These are phyloP conservation scores for Festucalex cinctus DNA, from an alignment of 2,113 vertebrate species.

Conservation along the genomic window DNA sequence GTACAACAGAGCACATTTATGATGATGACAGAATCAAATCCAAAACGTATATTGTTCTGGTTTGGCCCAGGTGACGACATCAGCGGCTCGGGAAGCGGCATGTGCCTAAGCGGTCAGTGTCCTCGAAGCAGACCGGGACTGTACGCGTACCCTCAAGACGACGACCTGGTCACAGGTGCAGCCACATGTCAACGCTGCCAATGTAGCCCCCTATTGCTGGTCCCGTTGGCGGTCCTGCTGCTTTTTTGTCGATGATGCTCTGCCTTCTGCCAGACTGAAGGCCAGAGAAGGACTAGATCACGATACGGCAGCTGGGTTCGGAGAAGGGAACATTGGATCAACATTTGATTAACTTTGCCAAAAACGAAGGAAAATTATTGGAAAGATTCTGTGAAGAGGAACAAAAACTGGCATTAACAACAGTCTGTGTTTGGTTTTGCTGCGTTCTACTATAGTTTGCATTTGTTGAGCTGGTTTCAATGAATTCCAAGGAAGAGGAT, in stretches of 20 bases:
- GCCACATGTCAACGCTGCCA: conserved; percentile 41
- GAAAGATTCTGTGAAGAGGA: conserved; percentile 32
- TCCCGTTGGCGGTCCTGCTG: conserved; percentile 67
- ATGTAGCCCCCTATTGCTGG: conserved; percentile 60
- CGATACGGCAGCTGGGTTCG: conserved; percentile 7
- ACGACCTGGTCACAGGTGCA: conserved; percentile 65
- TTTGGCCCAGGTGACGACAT: conserved; percentile 82
- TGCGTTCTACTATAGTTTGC: conserved; percentile 24
- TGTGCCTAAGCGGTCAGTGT: conserved; percentile 79
- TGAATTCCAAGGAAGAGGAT: conserved; percentile 23
- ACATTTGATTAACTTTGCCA: conserved; percentile 54
- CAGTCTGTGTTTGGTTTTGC: conserved; percentile 37
- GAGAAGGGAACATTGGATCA: conserved; percentile 13
- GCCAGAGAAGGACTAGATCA: conserved; percentile 22
- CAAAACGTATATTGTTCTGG: neutral
- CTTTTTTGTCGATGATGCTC: conserved; percentile 80
- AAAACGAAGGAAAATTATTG: conserved; percentile 32
- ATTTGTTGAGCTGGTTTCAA: conserved; percentile 51
- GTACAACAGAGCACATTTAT: too few species aligned
- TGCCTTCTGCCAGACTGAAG: conserved; percentile 28
- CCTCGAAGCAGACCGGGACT: conserved; percentile 60
- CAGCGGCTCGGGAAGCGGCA: conserved; percentile 90
- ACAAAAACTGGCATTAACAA: conserved; percentile 32
- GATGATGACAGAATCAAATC: neutral
- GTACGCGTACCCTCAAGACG: conserved; percentile 76